Percentiles rank a stretch among this genome's conserved stretches.
Conservation (phyloP, 1,140 invertebrate genomes). For the Megalopta genalis region DNA sequence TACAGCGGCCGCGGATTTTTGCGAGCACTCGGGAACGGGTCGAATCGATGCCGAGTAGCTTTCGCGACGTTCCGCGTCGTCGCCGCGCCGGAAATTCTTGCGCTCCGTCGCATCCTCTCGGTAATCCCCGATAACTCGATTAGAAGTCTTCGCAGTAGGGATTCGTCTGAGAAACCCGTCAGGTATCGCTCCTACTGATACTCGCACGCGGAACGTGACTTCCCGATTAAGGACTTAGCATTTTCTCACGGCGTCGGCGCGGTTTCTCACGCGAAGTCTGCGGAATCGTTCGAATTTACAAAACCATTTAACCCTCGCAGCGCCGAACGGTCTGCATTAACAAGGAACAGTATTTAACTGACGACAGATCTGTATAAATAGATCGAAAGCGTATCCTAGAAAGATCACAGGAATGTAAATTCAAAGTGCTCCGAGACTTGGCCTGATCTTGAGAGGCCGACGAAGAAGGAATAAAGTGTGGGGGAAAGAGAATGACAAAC, state of each 20-base stretch:
- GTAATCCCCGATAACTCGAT: slow-evolving; percentile 53
- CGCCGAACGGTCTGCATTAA: too few species aligned
- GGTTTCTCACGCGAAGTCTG: too few species aligned
- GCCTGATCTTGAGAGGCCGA: too few species aligned
- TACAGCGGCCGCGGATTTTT: not conserved
- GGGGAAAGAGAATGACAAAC: too few species aligned
- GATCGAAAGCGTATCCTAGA: too few species aligned
- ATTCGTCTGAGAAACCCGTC: slow-evolving; percentile 56
- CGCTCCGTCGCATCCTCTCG: not conserved
- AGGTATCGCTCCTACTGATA: slow-evolving; percentile 1
- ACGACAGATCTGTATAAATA: too few species aligned
- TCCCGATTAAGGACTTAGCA: slow-evolving; percentile 11
- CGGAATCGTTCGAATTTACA: too few species aligned
- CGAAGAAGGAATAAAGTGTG: too few species aligned
- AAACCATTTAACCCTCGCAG: too few species aligned
- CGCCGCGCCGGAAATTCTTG: slow-evolving; percentile 13
- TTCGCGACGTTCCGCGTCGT: not conserved
- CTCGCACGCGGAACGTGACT: slow-evolving; percentile 27
- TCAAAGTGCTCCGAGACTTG: too few species aligned
- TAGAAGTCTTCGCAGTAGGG: slow-evolving; percentile 55
- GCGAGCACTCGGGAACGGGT: not conserved
- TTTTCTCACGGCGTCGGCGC: not conserved
- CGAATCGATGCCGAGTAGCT: not conserved
- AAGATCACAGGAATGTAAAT: too few species aligned
- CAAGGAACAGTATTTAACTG: too few species aligned